Evolutionary conservation across 64 coral and sea anemone genomes (phyloP), one percentile per base, ranked within the genome.

Genomic region (Montipora capricornis): DNA sequence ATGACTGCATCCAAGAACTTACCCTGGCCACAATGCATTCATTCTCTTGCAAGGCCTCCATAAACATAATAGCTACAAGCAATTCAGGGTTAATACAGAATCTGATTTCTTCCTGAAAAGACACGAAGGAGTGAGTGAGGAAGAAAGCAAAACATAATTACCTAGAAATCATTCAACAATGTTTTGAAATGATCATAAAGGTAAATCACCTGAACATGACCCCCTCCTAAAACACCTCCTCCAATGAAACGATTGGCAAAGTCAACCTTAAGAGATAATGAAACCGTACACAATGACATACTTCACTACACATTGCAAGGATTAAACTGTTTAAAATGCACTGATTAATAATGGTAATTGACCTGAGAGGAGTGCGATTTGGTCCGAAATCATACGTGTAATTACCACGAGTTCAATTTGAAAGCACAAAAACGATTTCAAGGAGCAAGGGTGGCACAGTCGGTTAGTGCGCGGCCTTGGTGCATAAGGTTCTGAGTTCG

Each of bases 11-110:
- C 11, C 66, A 67, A 3, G 8, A 66, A 82, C 87, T 20, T 61
- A 96, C 95, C 95, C 93, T 96, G 20, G 94, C 87, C 58, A 96
- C 11, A 82, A 96, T 83, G 61, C 87, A 49, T 51, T 96, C 95
- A 81, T 96, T 96, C 17, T 94, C 77, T 59, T 94, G 83, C 82
- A 96, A 52, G 15, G 80, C 66, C 16, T 91, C 95, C 76, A 94
- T 91, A 49, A 91, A 87, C 76, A 94, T 24, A 5, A 22, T 13
- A 15, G 95, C 80, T 16, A 96, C 68, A 45, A 90, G 69, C 17
- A 94, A 51, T 68, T 96, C 95, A 67, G 92, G 92, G 49, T 88
- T 91, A 5, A 89, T 77, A 61, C 87, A 96, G 67, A 96, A 96
- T n/a, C 87, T 74, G 6, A 93, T 84, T 80, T 96, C 91, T 85